Conservation (phyloP, 2,797 vertebrate genomes). For the Loriculus beryllinus region DNA sequence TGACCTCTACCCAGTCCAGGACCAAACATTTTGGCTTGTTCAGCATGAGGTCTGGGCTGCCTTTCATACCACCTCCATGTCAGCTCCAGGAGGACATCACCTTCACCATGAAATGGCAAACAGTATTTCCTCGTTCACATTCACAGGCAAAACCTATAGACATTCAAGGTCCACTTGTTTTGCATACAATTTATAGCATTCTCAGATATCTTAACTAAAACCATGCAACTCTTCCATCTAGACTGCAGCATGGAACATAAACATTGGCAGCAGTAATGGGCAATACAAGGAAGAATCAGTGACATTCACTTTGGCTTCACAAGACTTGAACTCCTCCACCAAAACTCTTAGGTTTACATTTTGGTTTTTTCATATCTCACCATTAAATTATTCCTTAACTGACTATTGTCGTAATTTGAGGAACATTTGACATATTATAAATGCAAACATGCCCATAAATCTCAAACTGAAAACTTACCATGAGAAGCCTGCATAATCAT, state of each 20-base stretch:
- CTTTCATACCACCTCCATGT: not conserved
- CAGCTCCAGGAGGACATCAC: not conserved
- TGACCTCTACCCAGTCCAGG: not conserved
- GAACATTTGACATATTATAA: slow-evolving; percentile 43
- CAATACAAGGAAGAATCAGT: not conserved
- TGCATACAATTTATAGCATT: not conserved
- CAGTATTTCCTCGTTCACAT: not conserved
- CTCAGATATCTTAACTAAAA: not conserved
- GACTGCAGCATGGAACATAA: not conserved
- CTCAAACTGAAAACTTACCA: slow-evolving; percentile 34
- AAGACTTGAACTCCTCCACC: not conserved
- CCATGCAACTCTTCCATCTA: not conserved
- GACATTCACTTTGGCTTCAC: not conserved
- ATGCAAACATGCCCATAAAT: slow-evolving; percentile 48
- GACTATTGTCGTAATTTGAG: slow-evolving; percentile 11
- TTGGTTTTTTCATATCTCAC: not conserved
- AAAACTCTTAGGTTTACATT: not conserved
- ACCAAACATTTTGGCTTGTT: fast-evolving
- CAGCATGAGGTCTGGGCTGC: fast-evolving
- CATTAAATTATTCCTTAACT: slow-evolving; percentile 44
- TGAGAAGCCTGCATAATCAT: slow-evolving; percentile 7
- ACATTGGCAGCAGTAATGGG: not conserved
- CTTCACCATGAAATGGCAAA: not conserved
- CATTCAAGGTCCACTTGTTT: not conserved
- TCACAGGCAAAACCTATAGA: not conserved